Conservation (phyloP, 1,140 invertebrate genomes). For the Portunus trituberculatus region DNA sequence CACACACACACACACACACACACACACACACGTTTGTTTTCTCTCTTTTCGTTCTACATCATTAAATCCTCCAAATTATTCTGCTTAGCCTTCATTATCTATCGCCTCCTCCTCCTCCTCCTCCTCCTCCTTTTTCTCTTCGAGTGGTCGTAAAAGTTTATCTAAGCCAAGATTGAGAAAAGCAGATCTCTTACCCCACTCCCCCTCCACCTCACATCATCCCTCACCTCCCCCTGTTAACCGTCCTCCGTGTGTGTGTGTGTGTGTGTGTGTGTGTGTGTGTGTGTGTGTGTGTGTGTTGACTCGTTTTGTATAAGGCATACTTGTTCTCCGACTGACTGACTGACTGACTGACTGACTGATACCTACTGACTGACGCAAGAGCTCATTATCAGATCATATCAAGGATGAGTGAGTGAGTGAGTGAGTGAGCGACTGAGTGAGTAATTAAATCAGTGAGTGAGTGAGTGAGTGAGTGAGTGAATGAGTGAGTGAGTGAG, state of each 20-base stretch:
- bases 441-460: too few species aligned
- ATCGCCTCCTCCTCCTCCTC: background rate
- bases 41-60: background rate
- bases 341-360: too few species aligned
- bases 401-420: background rate
- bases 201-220: too few species aligned
- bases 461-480: background rate
- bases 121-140: background rate
- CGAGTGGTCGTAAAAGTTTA: background rate
- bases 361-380: too few species aligned
- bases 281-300: too few species aligned
- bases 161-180: background rate
- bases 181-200: too few species aligned
- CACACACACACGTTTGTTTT: background rate
- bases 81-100: background rate
- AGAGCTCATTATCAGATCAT: background rate
- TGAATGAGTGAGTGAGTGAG: background rate
- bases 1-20: conserved; percentile 44
- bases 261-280: too few species aligned
- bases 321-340: too few species aligned
- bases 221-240: too few species aligned
- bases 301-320: too few species aligned
- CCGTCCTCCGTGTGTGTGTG: too few species aligned
- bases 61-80: background rate
- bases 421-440: background rate